Evolutionary conservation across 2,888 invertebrate species (phyloP), one percentile per base, ranked within the genome.

Genomic region (Orthosia gothica): DNA sequence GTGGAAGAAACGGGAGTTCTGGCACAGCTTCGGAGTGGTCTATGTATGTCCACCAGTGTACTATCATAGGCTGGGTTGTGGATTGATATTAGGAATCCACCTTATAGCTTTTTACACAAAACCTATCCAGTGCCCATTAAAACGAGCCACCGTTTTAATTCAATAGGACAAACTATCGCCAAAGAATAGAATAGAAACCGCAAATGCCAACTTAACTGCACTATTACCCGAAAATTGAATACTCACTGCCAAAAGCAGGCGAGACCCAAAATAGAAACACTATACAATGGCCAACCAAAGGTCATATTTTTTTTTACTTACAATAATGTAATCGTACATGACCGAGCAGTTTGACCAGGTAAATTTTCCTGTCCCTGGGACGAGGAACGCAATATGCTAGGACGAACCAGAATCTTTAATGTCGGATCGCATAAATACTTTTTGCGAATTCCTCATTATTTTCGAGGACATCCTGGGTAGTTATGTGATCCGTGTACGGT

Each of bases 301-400:
- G 72, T 83, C 87, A 84, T 93, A 92, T 92, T 92, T 91, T 92
- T 88, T 90, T 90, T 54, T 61, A 50, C 49, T 89, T 92, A 92
- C 91, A 93, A 94, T 94, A 94, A 91, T 89, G 90, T 89, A 91
- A 92, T 92, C 92, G 90, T 91, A 91, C 90, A 92, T 89, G 89
- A 90, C 86, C 85, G 74, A 88, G 85, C 49, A 81, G 89, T 89
- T 89, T 88, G 88, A 88, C 79, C 92, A 93, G 93, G 93, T 93
- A 93, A 92, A 93, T 93, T 92, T 92, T 90, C 90, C 91, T 88
- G 92, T 89, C 91, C 94, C 91, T 88, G 87, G 89, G 54, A 77
- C 32, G 47, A 76, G 74, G 76, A 79, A 76, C 92, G 90, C 92
- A 94, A 93, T 94, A 92, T 92, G 91, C 89, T 87, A 81, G 84